Evolutionary conservation across 2,113 vertebrate genomes (phyloP).

Genomic region (Xenopus tropicalis): UCB_Xtro_10.0 CM004446.2:117318001-117318500

Average conservation of each 20-base stretch:
- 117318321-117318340: neutral
- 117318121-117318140: constrained; percentile 2
- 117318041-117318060: neutral
- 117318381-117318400: neutral
- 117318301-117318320: neutral
- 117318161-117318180: neutral
- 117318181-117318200: constrained; percentile 1
- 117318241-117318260: constrained; percentile 1
- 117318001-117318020: neutral
- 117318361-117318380: neutral
- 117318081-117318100: neutral
- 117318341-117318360: neutral
- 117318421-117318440: too few species aligned
- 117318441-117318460: too few species aligned
- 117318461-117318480: too few species aligned
- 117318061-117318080: neutral
- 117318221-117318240: constrained; percentile 5
- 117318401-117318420: too few species aligned
- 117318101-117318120: neutral
- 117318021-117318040: neutral
- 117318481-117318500: too few species aligned
- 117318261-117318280: neutral
- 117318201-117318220: constrained; percentile 8
- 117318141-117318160: neutral
- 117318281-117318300: neutral